These are phyloP conservation scores for Girardinus metallicus DNA, from an alignment of 2,797 vertebrate genomes.

Conservation along the genomic window DNA sequence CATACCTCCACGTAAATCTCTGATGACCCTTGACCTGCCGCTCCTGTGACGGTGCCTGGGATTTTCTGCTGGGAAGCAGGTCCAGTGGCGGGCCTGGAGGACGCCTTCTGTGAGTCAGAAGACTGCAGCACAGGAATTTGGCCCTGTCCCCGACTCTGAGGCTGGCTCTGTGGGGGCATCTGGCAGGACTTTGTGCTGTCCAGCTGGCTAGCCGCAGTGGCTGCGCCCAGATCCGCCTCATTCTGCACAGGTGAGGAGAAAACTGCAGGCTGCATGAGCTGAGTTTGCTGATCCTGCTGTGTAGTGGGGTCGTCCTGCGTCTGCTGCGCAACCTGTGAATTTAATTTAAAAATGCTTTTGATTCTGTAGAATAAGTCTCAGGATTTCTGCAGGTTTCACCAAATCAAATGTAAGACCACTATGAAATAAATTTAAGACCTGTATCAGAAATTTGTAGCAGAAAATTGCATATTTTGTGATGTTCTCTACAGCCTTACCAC, in stretches of 20 bases:
- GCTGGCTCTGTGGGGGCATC: constrained; percentile 50
- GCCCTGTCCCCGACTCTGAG: constrained; percentile 59
- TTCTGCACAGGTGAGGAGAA: constrained; percentile 58
- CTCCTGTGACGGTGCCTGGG: constrained; percentile 41
- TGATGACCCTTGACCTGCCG: constrained; percentile 50
- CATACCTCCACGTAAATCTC: constrained; percentile 71
- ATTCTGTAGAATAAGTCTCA: background rate
- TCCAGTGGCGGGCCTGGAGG: constrained; percentile 47
- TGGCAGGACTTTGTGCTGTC: constrained; percentile 67
- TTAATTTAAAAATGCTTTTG: too few species aligned
- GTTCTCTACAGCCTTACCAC: too few species aligned
- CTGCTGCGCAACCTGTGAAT: constrained; percentile 43
- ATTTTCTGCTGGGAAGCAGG: constrained; percentile 70
- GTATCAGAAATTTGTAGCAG: too few species aligned
- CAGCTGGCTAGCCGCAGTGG: constrained; percentile 48
- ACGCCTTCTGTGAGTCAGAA: constrained; percentile 58
- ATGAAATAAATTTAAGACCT: too few species aligned
- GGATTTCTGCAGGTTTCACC: background rate
- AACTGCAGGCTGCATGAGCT: constrained; percentile 46
- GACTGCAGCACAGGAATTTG: constrained; percentile 63
- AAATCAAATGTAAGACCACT: too few species aligned
- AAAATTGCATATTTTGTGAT: too few species aligned
- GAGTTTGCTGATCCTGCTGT: constrained; percentile 42
- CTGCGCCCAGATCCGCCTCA: constrained; percentile 36
- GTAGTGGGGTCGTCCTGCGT: constrained; percentile 28